Base-by-base conservation (phyloP, 2,888 invertebrate genomes). In the Temnothorax ravouxi region DNA sequence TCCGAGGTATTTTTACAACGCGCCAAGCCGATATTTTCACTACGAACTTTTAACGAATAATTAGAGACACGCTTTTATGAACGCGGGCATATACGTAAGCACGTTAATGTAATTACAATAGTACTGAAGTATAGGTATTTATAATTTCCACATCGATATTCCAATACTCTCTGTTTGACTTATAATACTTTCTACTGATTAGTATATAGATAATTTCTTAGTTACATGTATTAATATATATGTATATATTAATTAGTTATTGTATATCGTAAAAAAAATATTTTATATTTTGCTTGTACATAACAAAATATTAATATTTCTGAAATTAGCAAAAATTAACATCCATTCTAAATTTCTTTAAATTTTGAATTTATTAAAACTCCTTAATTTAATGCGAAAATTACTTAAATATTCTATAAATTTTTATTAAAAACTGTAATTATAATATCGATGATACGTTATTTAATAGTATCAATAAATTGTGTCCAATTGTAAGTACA, bases 41-140 rank as follows among this genome's bases (percentile, higher is more conserved):
- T 54, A 29, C 25, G 15, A 77, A 54, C 41, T 77, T 71, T 69
- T 54, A 54, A 54, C 77, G 69, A 77, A 77, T 77, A 77, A 77
- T 77, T 77, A 77, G 71, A 77, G 54, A 15, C 41, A 8, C 41
- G 41, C 71, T 77, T 67, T 71, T 52, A 29, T 69, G 41, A 77
- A 41, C 52, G 41, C 3, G 41, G 11, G n/a, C 25, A 41, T 38
- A 47, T 44, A 61, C 21, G 50, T 52, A 69, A 29, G 52, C 52
- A 25, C 41, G 29, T 29, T 76, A 29, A 54, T 41, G 29, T n/a
- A 44, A 29, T 52, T 25, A 34, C 69, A 71, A 52, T 54, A 54
- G 21, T 34, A 52, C 25, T 25, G 52, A 76, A 67, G 41, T 71
- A 69, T 77, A 76, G 52, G 41, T 71, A 69, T 77, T 69, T 52